A percentile compares a stretch with the other conserved stretches of the same genome.
These are phyloP conservation scores for Apocrypta bakeri DNA, from an alignment of 1,140 invertebrate species.

Conservation along the genomic window DNA sequence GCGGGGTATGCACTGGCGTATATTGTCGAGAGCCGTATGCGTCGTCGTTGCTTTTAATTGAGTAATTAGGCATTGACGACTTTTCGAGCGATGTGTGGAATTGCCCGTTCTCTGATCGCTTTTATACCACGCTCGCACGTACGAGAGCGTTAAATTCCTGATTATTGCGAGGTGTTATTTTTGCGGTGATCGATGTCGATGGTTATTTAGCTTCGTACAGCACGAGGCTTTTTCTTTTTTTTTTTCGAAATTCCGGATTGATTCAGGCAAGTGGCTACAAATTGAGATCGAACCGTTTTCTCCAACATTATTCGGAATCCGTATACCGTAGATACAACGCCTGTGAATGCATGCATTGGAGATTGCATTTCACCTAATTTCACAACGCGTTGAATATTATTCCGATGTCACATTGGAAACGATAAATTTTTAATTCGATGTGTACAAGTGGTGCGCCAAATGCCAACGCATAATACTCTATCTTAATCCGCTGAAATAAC, in stretches of 20 bases:
- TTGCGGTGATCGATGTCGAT: neutral
- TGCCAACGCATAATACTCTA: no score
- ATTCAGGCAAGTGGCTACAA: neutral
- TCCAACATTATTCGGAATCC: no score
- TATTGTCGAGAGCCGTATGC: neutral
- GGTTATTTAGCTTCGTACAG: neutral
- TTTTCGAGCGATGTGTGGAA: conserved; percentile 2
- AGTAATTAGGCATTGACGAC: conserved; percentile 37
- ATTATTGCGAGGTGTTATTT: neutral
- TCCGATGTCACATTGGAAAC: no score
- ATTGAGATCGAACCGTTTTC: neutral
- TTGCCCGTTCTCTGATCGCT: neutral
- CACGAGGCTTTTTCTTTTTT: neutral
- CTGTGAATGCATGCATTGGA: no score
- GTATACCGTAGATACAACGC: no score
- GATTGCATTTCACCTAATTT: neutral
- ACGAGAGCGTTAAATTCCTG: neutral
- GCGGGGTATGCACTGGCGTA: neutral
- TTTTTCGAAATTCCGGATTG: neutral
- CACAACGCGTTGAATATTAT: neutral
- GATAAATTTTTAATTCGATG: neutral
- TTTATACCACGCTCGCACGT: neutral
- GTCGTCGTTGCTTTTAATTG: conserved; percentile 26
- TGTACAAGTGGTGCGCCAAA: neutral
- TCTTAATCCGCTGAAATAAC: neutral